Conservation (phyloP, 2,888 invertebrate genomes). For the Endotricha flammealis region DNA sequence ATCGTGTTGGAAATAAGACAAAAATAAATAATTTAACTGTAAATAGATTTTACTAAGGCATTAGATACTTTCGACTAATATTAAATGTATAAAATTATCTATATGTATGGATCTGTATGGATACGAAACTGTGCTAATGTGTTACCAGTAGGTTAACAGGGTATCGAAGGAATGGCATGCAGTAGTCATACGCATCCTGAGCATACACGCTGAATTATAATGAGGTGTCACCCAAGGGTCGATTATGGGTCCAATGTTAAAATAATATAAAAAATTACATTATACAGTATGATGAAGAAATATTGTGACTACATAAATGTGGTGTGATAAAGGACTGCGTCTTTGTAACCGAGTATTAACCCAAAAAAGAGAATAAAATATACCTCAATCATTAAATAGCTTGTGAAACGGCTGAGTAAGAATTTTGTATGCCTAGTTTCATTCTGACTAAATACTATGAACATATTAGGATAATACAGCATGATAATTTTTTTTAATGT, state of each 20-base stretch:
- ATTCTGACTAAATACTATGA: no score
- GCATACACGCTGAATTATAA: conserved; percentile 42
- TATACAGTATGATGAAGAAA: background rate
- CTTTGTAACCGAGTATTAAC: no score
- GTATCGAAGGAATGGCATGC: conserved; percentile 43
- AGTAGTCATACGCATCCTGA: conserved; percentile 39
- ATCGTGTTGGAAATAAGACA: conserved; percentile 9
- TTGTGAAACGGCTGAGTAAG: no score
- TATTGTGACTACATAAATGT: no score
- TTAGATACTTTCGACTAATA: conserved; percentile 27
- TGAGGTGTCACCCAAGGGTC: conserved; percentile 34
- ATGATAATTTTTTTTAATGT: no score
- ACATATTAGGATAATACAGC: no score
- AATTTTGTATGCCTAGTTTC: no score
- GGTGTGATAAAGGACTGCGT: no score
- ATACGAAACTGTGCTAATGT: conserved; percentile 53
- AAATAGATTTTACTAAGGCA: conserved; percentile 3
- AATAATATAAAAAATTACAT: background rate
- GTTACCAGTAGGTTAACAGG: conserved; percentile 53
- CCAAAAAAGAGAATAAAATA: no score
- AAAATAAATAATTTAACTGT: background rate
- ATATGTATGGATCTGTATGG: conserved; percentile 39
- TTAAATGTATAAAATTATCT: conserved; percentile 32
- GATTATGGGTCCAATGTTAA: conserved; percentile 21
- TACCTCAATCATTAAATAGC: no score